These are phyloP conservation scores for Drosophila albomicans DNA, from an alignment of 1,140 invertebrate species.

Conservation along the genomic window DNA sequence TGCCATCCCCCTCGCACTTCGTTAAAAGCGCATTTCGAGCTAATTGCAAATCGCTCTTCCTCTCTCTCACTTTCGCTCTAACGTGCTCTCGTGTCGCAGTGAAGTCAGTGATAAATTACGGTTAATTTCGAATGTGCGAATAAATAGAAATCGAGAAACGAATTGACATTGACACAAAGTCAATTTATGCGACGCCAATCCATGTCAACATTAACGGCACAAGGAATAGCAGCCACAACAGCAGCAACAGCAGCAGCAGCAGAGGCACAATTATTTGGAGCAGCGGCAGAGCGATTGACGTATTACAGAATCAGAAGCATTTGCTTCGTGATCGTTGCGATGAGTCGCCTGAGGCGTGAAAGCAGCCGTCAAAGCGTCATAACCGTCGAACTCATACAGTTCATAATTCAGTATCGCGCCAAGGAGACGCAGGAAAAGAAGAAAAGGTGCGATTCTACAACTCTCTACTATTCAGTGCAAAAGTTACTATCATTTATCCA, in stretches of 20 bases:
- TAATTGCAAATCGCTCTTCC: conserved; percentile 34
- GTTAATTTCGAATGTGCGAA: conserved; percentile 64
- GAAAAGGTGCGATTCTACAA: conserved; percentile 75
- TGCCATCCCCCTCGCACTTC: conserved; percentile 24
- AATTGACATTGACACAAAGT: conserved; percentile 77
- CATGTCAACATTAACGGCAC: conserved; percentile 47
- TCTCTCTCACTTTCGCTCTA: neutral
- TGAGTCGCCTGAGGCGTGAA: conserved; percentile 83
- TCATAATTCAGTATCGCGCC: conserved; percentile 84
- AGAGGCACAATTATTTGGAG: conserved; percentile 17
- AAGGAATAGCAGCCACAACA: conserved; percentile 17
- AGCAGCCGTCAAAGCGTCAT: conserved; percentile 83
- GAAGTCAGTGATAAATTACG: conserved; percentile 42
- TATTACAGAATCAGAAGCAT: conserved; percentile 61
- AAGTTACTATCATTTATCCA: neutral
- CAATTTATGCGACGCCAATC: conserved; percentile 55
- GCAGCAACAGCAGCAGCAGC: conserved; percentile 24
- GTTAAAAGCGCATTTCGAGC: conserved; percentile 77
- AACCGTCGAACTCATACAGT: conserved; percentile 83
- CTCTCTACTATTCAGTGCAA: conserved; percentile 10
- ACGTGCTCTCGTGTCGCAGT: conserved; percentile 6
- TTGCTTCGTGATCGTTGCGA: conserved; percentile 69
- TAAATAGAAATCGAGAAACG: conserved; percentile 33
- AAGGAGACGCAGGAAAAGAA: conserved; percentile 83
- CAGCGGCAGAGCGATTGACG: conserved; percentile 29